Conservation (phyloP, 2,888 invertebrate species). For the Drosophila mulleri region DNA sequence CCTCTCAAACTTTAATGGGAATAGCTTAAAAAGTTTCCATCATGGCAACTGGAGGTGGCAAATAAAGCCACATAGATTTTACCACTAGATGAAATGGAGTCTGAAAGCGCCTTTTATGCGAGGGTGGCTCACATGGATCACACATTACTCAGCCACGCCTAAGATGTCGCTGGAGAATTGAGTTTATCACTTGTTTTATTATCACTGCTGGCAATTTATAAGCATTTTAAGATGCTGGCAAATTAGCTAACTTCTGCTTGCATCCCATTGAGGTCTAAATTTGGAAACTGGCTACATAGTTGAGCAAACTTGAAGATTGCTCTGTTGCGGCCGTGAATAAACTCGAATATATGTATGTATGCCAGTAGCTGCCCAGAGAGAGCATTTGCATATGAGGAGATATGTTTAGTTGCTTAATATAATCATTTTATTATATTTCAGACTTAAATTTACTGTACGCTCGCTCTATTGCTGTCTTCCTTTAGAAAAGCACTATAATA, state of each 20-base stretch:
- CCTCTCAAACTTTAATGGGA: conserved; percentile 62
- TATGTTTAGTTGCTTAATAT: background rate
- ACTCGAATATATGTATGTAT: background rate
- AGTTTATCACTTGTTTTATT: conserved; percentile 24
- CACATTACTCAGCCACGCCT: conserved; percentile 20
- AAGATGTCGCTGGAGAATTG: conserved; percentile 28
- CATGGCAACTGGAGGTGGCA: conserved; percentile 16
- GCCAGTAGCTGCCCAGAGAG: background rate
- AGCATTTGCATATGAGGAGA: background rate
- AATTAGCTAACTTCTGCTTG: background rate
- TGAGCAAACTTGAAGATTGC: background rate
- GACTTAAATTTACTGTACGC: background rate
- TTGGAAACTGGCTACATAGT: background rate
- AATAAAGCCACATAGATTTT: conserved; percentile 30
- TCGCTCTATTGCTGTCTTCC: too few relatives aligned
- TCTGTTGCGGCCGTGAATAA: background rate
- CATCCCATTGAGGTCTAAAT: background rate
- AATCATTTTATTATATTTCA: background rate
- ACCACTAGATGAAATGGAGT: conserved; percentile 29
- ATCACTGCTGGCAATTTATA: conserved; percentile 6
- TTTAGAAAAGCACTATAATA: too few relatives aligned
- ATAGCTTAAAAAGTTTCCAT: conserved; percentile 62
- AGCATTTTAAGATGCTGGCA: background rate
- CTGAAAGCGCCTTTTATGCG: conserved; percentile 12
- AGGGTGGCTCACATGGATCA: background rate